These are phyloP conservation scores for Diadumene lineata DNA, from an alignment of 92 coral and sea anemone species.

Conservation along the genomic window DNA sequence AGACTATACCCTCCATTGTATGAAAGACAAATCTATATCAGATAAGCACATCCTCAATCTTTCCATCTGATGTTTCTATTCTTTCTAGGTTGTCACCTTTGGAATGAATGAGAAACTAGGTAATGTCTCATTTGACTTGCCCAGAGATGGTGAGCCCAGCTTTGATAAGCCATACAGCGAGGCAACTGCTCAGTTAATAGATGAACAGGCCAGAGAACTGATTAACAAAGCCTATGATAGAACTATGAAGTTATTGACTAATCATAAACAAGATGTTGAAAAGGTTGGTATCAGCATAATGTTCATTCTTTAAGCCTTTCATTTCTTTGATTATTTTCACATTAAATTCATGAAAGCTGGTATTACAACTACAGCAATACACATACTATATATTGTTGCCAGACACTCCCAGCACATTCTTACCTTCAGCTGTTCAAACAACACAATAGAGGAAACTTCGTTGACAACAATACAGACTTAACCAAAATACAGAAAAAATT, in stretches of 20 bases:
- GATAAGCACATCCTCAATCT: too few species aligned
- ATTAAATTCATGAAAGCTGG: too few species aligned
- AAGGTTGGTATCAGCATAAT: conserved; percentile 50
- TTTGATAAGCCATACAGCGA: conserved; percentile 99
- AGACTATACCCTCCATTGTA: too few species aligned
- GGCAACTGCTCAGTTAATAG: conserved; percentile 98
- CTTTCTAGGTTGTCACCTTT: conserved; percentile 86
- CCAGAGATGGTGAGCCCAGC: conserved; percentile 95
- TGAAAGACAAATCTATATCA: too few species aligned
- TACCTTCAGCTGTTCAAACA: neutral
- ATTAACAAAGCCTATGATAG: conserved; percentile 85
- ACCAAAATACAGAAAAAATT: too few species aligned
- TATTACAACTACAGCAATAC: too few species aligned
- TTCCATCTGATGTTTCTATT: too few species aligned
- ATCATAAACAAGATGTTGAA: conserved; percentile 85
- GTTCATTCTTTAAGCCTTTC: neutral
- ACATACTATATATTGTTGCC: too few species aligned
- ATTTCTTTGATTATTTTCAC: neutral
- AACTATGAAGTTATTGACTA: conserved; percentile 66
- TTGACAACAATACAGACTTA: too few species aligned
- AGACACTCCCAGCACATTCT: neutral
- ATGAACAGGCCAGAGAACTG: conserved; percentile 98
- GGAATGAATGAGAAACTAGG: conserved; percentile 97
- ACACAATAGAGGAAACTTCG: too few species aligned
- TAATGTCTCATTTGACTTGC: conserved; percentile 95